phyloP scores from a whole-genome alignment of 2,113 vertebrate species.

The Rhinolophus ferrumequinum region DNA sequence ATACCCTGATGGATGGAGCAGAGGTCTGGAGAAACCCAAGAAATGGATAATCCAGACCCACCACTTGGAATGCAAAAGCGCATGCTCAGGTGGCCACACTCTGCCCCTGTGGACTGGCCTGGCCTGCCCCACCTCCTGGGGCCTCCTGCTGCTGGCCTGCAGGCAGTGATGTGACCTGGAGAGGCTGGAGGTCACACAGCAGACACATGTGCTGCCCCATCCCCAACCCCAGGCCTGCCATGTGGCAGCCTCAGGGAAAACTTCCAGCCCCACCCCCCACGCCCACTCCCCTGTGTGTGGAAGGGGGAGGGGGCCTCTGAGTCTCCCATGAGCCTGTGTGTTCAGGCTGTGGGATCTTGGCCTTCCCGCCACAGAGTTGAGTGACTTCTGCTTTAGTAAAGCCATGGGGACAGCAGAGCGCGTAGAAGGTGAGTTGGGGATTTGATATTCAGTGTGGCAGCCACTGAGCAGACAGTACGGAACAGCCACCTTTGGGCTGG shows the following conservation, averaged over 20 bases:
- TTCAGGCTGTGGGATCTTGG: background rate
- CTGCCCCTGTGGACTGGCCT: background rate
- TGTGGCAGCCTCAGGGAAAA: constrained; percentile 41
- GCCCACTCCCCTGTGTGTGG: background rate
- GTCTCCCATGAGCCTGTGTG: background rate
- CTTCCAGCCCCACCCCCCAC: background rate
- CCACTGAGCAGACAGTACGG: background rate
- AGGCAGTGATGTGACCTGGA: background rate
- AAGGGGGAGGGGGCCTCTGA: background rate
- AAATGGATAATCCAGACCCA: constrained; percentile 62
- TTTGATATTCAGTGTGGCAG: background rate
- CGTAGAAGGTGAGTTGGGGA: background rate
- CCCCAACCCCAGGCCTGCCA: background rate
- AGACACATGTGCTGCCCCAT: background rate
- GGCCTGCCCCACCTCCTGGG: background rate
- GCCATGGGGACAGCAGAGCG: background rate
- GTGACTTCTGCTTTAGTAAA: constrained; percentile 18
- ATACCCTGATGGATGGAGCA: constrained; percentile 48
- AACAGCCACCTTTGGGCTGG: background rate
- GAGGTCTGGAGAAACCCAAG: constrained; percentile 52
- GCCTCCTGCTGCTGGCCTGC: background rate
- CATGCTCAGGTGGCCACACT: background rate
- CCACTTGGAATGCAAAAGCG: constrained; percentile 50
- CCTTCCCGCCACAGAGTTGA: background rate
- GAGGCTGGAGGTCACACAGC: constrained; percentile 42